Base-by-base conservation (phyloP, 2,888 invertebrate species). In the Patella ulyssiponensis region DNA sequence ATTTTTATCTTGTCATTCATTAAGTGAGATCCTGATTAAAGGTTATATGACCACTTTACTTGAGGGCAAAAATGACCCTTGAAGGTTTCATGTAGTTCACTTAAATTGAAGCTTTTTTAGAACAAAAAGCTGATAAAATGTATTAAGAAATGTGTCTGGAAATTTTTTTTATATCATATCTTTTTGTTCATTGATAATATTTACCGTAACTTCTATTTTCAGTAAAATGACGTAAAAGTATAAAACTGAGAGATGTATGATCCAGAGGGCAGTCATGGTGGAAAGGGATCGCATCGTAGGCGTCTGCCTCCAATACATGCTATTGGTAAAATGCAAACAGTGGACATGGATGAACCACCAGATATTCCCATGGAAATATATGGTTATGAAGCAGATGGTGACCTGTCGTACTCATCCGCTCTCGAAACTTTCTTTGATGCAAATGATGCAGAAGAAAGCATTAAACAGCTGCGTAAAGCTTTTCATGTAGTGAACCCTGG, bases 401-500 rank as follows among this genome's bases (percentile, higher is more conserved):
- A 83, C 33, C 76, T 77, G 20, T 76, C 79, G 7, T 69, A 75
- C 17, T 80, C 81, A n/a, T 80, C 81, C 9, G 78, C 56, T 20
- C 72, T 77, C 20, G 82, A 82, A 74, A 82, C 80, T 27, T 77
- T 80, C n/a, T 90, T 86, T 78, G 85, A 85, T 52, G 80, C 81
- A 20, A 83, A 83, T 64, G 88, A 90, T 80, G 87, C 86, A 0
- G 87, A 87, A 76, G 86, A 86, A 58, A 84, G 87, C 5, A 84
- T 86, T 2, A 83, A 84, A 73, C 82, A 85, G 58, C 83, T 90
- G 20, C 82, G 85, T 5, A 82, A 85, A 70, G 79, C 82, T 20
- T 90, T 89, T 77, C 83, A 86, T 77, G 84, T 90, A 33, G 79
- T 89, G 44, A 84, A 88, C 69, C 91, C 91, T 51, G 89, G 90